These are phyloP conservation scores for Cryptotermes secundus DNA, from an alignment of 1,140 invertebrate species.

Conservation along the genomic window DNA sequence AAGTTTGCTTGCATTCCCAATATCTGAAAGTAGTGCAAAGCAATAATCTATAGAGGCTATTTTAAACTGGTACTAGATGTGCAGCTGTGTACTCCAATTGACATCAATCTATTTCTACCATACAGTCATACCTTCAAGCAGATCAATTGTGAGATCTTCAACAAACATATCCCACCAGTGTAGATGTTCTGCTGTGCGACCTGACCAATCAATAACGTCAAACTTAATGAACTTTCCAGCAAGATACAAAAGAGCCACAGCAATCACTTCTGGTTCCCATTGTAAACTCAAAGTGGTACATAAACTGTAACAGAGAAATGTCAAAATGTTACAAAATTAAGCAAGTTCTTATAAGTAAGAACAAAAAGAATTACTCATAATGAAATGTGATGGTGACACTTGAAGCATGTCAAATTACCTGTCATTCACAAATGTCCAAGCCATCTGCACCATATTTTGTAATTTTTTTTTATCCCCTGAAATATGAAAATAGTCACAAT, in stretches of 20 bases:
- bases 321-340: background rate
- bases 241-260: slow-evolving; percentile 95
- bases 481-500: no score
- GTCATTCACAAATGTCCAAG: slow-evolving; percentile 99
- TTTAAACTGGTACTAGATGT: no score
- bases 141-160: slow-evolving; percentile 91
- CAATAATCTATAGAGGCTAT: no score
- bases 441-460: slow-evolving; percentile 98
- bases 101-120: no score
- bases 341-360: slow-evolving; percentile 22
- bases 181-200: slow-evolving; percentile 74
- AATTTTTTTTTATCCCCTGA: slow-evolving; percentile 85
- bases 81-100: no score
- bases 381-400: background rate
- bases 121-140: slow-evolving; percentile 74
- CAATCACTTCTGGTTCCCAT: slow-evolving; percentile 99
- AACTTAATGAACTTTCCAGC: slow-evolving; percentile 96
- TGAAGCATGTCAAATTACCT: slow-evolving; percentile 59
- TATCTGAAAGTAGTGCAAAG: no score
- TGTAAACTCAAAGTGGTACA: slow-evolving; percentile 96
- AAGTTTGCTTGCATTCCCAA: no score
- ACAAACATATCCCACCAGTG: slow-evolving; percentile 99
- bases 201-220: slow-evolving; percentile 91
- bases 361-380: slow-evolving; percentile 28
- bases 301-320: slow-evolving; percentile 59